Evolutionary conservation across 2,888 invertebrate species (phyloP).

Genomic region (Nebria brevicollis): DNA sequence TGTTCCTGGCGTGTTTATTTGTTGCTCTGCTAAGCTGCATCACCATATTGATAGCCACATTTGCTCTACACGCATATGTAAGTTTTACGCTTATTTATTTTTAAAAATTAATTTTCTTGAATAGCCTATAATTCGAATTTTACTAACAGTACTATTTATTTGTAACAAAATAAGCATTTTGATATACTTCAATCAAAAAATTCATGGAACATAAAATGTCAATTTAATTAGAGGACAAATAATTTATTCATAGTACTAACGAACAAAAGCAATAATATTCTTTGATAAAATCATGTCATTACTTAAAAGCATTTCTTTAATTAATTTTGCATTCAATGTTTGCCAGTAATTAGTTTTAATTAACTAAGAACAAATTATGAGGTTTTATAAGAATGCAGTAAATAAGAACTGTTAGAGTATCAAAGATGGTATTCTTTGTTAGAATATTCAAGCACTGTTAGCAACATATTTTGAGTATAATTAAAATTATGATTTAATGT

Average conservation of each 20-base stretch:
- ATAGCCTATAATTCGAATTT: too few species aligned
- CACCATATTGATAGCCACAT: conserved; percentile 71
- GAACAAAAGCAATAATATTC: background rate
- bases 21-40: conserved; percentile 72
- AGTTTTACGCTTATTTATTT: conserved; percentile 48
- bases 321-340: background rate
- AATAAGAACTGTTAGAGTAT: too few species aligned
- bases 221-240: background rate
- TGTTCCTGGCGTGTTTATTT: conserved; percentile 78
- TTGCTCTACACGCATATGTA: conserved; percentile 69
- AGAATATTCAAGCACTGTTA: too few species aligned
- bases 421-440: too few species aligned
- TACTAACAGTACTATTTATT: too few species aligned
- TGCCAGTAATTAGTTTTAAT: background rate
- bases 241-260: background rate
- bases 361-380: background rate
- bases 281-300: background rate
- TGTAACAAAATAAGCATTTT: too few species aligned
- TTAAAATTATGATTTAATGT: too few species aligned
- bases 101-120: too few species aligned
- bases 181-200: background rate
- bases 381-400: too few species aligned
- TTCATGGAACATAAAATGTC: background rate
- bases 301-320: background rate
- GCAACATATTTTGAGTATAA: too few species aligned